Base-by-base conservation (phyloP, 2,888 invertebrate species). In the Phytoseiulus persimilis region DNA sequence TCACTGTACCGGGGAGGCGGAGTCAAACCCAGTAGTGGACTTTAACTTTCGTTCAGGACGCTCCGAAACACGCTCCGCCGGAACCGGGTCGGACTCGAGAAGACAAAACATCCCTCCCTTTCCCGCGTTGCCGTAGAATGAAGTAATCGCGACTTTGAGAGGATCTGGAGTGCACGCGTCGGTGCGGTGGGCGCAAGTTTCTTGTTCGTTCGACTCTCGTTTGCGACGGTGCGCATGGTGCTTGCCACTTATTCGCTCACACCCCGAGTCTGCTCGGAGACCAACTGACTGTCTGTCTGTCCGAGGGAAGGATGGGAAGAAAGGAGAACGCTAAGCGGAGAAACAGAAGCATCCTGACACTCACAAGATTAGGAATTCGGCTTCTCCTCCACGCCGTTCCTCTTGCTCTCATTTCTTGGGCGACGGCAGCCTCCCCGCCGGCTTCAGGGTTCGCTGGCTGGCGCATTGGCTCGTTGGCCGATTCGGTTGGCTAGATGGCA, bases 311-410 rank as follows among this genome's bases (percentile, higher is more conserved):
- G 3, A 39, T 9, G 65, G 18, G 18, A 65, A 23, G 65, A 28
- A 65, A 65, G 11, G 65, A 65, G 18, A 65, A 65, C 65, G 65
- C 65, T 23, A 23, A 65, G 65, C 14, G 65, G 18, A 65, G 28
- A 65, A 65, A 65, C 65, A 65, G 65, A 65, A 65, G 65, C 65
- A 65, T 65, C 65, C 65, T 65, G 65, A 65, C 65, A 65, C 65
- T 28, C 65, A 65, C 65, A 65, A 65, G 65, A 65, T 65, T 65
- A 65, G 65, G 65, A 65, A 65, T 65, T 65, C 65, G 65, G 9
- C 65, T 65, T 28, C 28, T 28, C 65, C 23, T 65, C 28, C 11
- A 6, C 65, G 2, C 65, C 28, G 65, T 65, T 65, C 65, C 18
- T 28, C 65, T 65, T 65, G 65, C 65, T 65, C 65, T 65, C 65